Evolutionary conservation across 2,888 invertebrate genomes (phyloP), one percentile per base, ranked within the genome.

Genomic region (Cephus pulcher): DNA sequence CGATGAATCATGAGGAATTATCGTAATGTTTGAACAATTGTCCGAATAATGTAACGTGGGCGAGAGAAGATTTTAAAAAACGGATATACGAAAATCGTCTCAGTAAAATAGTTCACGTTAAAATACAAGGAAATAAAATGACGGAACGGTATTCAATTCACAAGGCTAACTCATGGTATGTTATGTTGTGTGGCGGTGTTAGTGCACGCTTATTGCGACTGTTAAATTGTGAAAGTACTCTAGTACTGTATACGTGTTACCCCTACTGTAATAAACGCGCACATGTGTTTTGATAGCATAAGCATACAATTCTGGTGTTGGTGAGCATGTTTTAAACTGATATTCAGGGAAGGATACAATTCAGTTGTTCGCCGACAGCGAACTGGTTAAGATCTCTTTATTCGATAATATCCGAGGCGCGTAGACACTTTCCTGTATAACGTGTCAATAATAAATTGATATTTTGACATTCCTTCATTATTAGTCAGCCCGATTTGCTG

Each of bases 291-390:
- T 79, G 79, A 74, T 74, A 79, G 74, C 76, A 68, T 79, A 77
- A 79, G 76, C 79, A 77, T 34, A 76, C 69, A 56, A 68, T 68
- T 33, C 35, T 69, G 69, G 79, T 79, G 82, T 81, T 77, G 77
- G 86, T 82, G 84, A 85, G 71, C 12, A 81, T 84, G 84, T 86
- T 86, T 84, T 80, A 82, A 85, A 80, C 82, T 81, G 84, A 82
- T 83, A 85, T 84, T 83, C 84, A 82, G 78, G 82, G 83, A 85
- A 84, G 81, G 77, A 82, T 82, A 83, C 83, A 82, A 84, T 86
- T 86, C 88, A 90, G 89, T 90, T 80, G 83, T 82, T 81, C 83
- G 78, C 83, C 82, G 80, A 81, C 81, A 80, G 84, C 80, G 82
- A 80, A 80, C 78, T 68, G 79, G 80, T 79, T 77, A 82, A 83